Evolutionary conservation across 2,797 vertebrate genomes (phyloP).

Genomic region (Hemibagrus guttatus): DNA sequence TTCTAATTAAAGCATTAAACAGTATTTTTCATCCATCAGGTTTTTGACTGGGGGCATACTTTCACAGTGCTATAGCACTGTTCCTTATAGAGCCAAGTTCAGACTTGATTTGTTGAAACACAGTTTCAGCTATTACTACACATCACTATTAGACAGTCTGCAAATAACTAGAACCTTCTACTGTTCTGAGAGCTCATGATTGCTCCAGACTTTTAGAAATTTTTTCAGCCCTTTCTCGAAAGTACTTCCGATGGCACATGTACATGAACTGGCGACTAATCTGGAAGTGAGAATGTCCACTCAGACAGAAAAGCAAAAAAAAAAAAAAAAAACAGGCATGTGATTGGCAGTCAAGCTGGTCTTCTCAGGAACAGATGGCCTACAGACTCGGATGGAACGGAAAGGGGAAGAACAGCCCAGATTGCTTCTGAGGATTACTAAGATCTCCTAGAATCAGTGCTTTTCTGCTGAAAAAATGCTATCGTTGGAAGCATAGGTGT

Average conservation of each 20-base stretch:
- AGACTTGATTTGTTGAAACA: not conserved
- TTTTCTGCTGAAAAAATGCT: not conserved
- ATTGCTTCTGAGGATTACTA: constrained; percentile 37
- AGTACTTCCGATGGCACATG: not conserved
- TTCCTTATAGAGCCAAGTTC: not conserved
- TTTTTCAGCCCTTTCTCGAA: not conserved
- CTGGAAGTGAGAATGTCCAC: constrained; percentile 31
- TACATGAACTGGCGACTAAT: not conserved
- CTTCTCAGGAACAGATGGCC: constrained; percentile 31
- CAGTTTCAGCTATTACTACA: not conserved
- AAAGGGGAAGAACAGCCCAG: constrained; percentile 18
- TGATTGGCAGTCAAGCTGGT: constrained; percentile 22
- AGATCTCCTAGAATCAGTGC: constrained; percentile 7
- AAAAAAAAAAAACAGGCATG: not conserved
- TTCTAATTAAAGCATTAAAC: constrained; percentile 1
- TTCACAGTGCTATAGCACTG: not conserved
- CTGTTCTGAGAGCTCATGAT: not conserved
- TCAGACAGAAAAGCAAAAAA: not conserved
- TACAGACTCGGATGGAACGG: constrained; percentile 16
- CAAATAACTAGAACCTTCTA: not conserved
- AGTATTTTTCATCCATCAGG: not conserved
- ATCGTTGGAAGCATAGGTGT: not conserved
- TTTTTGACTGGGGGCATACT: not conserved
- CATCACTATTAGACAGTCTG: not conserved
- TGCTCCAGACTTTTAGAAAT: not conserved